Conservation (phyloP, 2,888 invertebrate genomes). For the Athrips mouffetella region DNA sequence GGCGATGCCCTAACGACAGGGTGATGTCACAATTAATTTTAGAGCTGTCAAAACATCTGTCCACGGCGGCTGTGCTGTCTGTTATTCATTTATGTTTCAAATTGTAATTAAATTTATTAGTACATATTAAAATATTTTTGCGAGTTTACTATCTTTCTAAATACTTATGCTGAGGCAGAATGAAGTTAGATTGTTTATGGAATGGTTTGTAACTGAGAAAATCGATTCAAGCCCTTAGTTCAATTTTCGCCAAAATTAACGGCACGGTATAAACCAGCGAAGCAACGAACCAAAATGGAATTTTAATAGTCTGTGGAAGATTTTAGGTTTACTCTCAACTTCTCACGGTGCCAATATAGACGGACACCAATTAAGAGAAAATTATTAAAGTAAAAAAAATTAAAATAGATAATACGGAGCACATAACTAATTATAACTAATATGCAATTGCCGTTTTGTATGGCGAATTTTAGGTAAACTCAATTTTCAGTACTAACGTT, state of each 20-base stretch:
- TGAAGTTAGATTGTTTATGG: not conserved
- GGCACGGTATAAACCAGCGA: slow-evolving; percentile 74
- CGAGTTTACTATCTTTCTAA: not conserved
- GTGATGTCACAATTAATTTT: slow-evolving; percentile 75
- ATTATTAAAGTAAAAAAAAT: too few species aligned
- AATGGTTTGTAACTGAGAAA: slow-evolving; percentile 24
- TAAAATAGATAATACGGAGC: too few species aligned
- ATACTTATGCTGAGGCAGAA: not conserved
- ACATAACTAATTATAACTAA: too few species aligned
- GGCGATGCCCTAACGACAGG: slow-evolving; percentile 65
- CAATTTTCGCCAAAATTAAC: slow-evolving; percentile 75
- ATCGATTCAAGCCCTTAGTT: slow-evolving; percentile 56
- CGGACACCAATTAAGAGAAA: too few species aligned
- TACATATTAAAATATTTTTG: not conserved
- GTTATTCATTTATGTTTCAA: slow-evolving; percentile 46
- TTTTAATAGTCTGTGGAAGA: slow-evolving; percentile 75
- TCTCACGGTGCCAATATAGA: too few species aligned
- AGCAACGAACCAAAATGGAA: slow-evolving; percentile 78
- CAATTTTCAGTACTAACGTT: too few species aligned
- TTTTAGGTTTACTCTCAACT: slow-evolving; percentile 39
- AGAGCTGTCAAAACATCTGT: slow-evolving; percentile 75
- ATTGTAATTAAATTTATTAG: slow-evolving; percentile 46
- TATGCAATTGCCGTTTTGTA: too few species aligned
- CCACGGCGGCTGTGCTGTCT: slow-evolving; percentile 47
- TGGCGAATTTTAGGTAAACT: too few species aligned